Conservation (phyloP, 2,888 invertebrate species). For the Ectobius pallidus region DNA sequence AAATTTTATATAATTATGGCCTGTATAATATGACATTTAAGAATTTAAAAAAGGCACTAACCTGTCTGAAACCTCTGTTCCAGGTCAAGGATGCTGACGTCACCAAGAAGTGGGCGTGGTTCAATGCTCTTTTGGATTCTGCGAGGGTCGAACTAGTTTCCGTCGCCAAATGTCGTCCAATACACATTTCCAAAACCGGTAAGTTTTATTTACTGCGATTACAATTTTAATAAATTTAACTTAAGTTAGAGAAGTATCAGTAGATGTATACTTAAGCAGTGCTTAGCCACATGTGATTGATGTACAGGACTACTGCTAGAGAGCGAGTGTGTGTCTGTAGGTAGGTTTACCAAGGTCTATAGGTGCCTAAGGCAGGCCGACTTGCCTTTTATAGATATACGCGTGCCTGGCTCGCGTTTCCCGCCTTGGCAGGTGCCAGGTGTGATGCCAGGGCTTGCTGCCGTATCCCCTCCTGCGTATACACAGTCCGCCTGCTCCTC, state of each 20-base stretch:
- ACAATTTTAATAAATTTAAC: background rate
- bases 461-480: background rate
- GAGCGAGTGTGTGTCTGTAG: background rate
- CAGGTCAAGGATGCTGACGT: background rate
- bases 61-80: background rate
- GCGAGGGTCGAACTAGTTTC: no score
- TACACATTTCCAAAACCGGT: background rate
- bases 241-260: background rate
- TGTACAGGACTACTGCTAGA: background rate
- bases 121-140: background rate
- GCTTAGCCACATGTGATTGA: background rate
- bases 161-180: background rate
- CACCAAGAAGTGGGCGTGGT: background rate
- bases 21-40: no score
- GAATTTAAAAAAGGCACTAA: background rate
- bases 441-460: conserved; percentile 14
- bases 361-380: conserved; percentile 35
- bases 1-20: no score
- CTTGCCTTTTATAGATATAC: conserved; percentile 38
- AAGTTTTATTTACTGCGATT: background rate
- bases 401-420: conserved; percentile 29
- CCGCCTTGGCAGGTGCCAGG: conserved; percentile 10
- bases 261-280: no score
- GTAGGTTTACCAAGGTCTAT: conserved; percentile 35
- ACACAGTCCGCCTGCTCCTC: background rate